Evolutionary conservation across 2,113 vertebrate species (phyloP).

Genomic region (Lynx canadensis): DNA sequence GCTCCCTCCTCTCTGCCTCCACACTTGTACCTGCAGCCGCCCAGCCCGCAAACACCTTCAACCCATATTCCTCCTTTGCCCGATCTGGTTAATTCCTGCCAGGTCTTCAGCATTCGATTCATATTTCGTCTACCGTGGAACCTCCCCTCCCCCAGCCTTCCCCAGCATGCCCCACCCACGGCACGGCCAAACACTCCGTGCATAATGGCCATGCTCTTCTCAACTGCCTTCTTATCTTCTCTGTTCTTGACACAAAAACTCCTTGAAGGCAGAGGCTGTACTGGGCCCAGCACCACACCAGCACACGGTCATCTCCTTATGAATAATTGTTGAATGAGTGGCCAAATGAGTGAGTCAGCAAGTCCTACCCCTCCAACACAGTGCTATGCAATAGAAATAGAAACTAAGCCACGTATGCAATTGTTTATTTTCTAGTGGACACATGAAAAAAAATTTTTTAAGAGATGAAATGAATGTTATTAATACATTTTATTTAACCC

Average conservation of each 20-base stretch:
- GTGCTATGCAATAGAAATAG: not conserved
- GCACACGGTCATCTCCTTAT: not conserved
- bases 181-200: not conserved
- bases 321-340: not conserved
- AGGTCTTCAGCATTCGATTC: not conserved
- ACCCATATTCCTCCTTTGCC: not conserved
- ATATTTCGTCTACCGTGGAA: not conserved
- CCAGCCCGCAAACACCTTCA: not conserved
- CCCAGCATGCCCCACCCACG: not conserved
- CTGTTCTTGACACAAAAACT: not conserved
- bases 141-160: not conserved
- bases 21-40: rapidly evolving
- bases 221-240: not conserved
- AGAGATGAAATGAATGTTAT: not conserved
- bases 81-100: not conserved
- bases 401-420: not conserved
- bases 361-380: not conserved
- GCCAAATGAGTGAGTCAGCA: not conserved
- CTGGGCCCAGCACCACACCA: not conserved
- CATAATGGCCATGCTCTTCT: not conserved
- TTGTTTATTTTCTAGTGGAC: not conserved
- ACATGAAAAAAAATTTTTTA: not conserved
- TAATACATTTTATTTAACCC: not conserved
- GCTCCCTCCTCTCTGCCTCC: not conserved
- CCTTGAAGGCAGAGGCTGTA: not conserved